A percentile compares a stretch with the other conserved stretches of the same genome.
These are phyloP conservation scores for Coboldia fuscipes DNA, from an alignment of 1,140 invertebrate species.

Conservation along the genomic window DNA sequence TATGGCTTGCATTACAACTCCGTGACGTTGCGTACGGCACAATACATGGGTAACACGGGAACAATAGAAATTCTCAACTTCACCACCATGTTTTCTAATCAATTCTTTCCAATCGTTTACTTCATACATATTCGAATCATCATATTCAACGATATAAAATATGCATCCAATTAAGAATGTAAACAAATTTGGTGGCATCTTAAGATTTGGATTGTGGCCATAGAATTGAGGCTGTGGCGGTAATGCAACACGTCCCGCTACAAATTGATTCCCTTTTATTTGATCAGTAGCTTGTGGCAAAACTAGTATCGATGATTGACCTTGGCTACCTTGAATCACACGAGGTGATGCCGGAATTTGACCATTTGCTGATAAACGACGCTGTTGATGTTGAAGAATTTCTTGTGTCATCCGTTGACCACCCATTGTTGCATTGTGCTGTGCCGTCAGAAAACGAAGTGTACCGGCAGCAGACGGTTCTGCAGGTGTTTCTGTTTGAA, in stretches of 20 bases:
- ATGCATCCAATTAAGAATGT: slow-evolving; percentile 84
- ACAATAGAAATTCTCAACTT: slow-evolving; percentile 67
- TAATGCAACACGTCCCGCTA: slow-evolving; percentile 5
- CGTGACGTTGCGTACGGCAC: slow-evolving; percentile 72
- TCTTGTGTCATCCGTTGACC: slow-evolving; percentile 17
- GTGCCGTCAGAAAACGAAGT: slow-evolving; percentile 54
- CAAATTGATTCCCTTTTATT: too few species aligned
- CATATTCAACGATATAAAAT: slow-evolving; percentile 66
- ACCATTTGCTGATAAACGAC: slow-evolving; percentile 11
- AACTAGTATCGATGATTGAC: slow-evolving; percentile 7
- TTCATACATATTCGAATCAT: slow-evolving; percentile 32
- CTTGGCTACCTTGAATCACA: slow-evolving; percentile 1
- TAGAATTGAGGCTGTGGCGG: slow-evolving; percentile 44
- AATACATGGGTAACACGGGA: slow-evolving; percentile 76
- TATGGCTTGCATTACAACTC: slow-evolving; percentile 65
- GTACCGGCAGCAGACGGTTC: slow-evolving; percentile 49
- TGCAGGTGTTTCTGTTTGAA: slow-evolving; percentile 18
- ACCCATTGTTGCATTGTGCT: slow-evolving; percentile 37
- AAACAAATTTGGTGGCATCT: slow-evolving; percentile 66
- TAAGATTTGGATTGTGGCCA: slow-evolving; percentile 68
- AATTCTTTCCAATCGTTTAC: slow-evolving; percentile 54
- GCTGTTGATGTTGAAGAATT: slow-evolving; percentile 15
- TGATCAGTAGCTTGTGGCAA: too few species aligned
- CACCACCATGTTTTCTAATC: slow-evolving; percentile 72
- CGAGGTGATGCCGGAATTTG: slow-evolving; percentile 13